Evolutionary conservation across 2,113 vertebrate species (phyloP).

Genomic region (Egretta garzetta): DNA sequence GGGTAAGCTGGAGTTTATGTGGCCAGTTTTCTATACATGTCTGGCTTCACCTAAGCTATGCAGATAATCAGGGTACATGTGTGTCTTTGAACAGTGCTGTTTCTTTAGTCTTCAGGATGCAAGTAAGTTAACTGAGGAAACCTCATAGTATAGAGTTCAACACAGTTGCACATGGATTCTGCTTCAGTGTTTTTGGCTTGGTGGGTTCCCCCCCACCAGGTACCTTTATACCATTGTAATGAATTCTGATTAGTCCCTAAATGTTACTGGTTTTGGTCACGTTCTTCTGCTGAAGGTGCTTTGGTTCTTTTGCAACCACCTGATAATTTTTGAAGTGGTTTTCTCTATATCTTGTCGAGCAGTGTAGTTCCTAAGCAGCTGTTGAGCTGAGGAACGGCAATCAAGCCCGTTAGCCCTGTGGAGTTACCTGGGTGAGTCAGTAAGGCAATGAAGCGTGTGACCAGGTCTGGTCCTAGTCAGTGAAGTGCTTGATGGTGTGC

Average conservation of each 20-base stretch:
- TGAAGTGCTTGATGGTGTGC: accelerated
- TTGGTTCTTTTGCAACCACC: not conserved
- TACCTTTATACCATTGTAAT: not conserved
- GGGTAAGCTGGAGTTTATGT: not conserved
- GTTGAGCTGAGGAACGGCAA: not conserved
- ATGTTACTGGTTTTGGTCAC: not conserved
- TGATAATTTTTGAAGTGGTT: not conserved
- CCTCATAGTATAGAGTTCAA: not conserved
- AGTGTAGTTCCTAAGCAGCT: not conserved
- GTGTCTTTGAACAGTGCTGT: not conserved
- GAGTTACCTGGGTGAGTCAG: not conserved
- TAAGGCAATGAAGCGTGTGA: not conserved
- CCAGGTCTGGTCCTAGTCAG: not conserved
- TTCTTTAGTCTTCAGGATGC: not conserved
- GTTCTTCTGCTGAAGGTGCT: not conserved
- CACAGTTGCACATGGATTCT: not conserved
- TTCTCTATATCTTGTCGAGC: not conserved
- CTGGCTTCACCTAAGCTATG: not conserved
- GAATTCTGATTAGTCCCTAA: not conserved
- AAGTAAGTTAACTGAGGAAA: not conserved
- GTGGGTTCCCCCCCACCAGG: accelerated
- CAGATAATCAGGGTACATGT: not conserved
- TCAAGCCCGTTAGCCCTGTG: accelerated
- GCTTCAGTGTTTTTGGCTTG: not conserved
- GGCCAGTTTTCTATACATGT: not conserved